Conservation (phyloP, 2,797 vertebrate species). For the Sebastes ruberrimus region DNA sequence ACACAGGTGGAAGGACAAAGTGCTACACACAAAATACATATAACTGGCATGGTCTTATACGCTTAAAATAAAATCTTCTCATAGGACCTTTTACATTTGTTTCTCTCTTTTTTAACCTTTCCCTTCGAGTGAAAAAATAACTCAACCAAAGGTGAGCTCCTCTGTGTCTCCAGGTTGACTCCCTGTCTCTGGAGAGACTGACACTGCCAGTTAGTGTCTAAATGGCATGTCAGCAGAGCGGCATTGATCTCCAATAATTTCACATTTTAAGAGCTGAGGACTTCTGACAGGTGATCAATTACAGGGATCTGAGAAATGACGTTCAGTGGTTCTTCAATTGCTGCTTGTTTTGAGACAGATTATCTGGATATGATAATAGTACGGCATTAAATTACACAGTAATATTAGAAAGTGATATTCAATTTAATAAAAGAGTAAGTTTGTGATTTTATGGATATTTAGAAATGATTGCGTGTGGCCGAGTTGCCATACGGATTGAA, state of each 20-base stretch:
- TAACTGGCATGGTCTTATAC: background rate
- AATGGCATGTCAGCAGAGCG: conserved; percentile 7
- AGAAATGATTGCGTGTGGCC: background rate
- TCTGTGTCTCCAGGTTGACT: background rate
- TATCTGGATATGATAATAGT: background rate
- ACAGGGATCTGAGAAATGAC: conserved; percentile 16
- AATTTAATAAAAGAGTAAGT: background rate
- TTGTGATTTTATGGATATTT: background rate
- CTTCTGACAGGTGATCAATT: conserved; percentile 17
- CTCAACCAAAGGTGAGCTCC: background rate
- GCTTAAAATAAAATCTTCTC: background rate
- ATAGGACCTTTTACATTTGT: background rate
- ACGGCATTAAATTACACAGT: background rate
- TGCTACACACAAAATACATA: background rate
- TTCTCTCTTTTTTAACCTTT: background rate
- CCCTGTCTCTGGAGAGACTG: conserved; percentile 1
- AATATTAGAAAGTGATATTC: background rate
- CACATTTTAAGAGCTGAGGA: conserved; percentile 25
- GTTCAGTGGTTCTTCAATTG: background rate
- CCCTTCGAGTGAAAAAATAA: background rate
- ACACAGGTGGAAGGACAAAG: conserved; percentile 19
- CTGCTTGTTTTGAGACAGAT: conserved; percentile 3
- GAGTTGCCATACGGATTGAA: background rate
- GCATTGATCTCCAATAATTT: conserved; percentile 42
- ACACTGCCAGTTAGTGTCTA: conserved; percentile 6